phyloP scores from a whole-genome alignment of 2,113 vertebrate species.

The Clarias magur region DNA sequence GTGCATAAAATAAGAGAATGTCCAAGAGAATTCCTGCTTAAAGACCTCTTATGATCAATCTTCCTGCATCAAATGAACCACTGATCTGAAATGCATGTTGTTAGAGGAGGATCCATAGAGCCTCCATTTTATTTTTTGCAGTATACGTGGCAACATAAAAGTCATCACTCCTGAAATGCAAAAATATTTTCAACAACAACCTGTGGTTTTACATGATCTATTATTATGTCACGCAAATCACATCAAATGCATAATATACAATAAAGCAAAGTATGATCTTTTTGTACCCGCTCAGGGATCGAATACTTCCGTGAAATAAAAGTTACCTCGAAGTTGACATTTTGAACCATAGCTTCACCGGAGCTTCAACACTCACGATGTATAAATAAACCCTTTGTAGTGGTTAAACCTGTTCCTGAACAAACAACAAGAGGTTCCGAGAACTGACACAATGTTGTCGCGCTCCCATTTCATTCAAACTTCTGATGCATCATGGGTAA shows the following conservation, averaged over 20 bases:
- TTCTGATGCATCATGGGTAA: constrained; percentile 36
- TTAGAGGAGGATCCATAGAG: no score
- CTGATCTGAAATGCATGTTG: neutral
- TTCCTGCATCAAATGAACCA: neutral
- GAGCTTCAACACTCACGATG: neutral
- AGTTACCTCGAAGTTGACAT: constrained; percentile 16
- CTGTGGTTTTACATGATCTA: neutral
- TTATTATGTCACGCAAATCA: neutral
- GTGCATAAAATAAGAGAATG: neutral
- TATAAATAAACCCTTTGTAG: neutral
- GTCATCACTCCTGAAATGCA: neutral
- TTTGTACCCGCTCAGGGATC: neutral
- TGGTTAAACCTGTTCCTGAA: neutral
- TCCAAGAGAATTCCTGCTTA: neutral
- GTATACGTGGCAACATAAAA: neutral
- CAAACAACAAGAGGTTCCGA: neutral
- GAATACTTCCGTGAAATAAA: constrained; percentile 6
- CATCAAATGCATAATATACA: neutral
- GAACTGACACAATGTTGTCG: neutral
- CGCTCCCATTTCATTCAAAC: neutral
- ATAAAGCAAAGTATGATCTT: neutral
- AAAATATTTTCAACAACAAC: neutral
- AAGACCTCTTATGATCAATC: neutral
- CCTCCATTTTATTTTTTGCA: neutral
- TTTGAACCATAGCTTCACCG: neutral